phyloP scores from a whole-genome alignment of 2,888 invertebrate species.

The Eilema griseolum region DNA sequence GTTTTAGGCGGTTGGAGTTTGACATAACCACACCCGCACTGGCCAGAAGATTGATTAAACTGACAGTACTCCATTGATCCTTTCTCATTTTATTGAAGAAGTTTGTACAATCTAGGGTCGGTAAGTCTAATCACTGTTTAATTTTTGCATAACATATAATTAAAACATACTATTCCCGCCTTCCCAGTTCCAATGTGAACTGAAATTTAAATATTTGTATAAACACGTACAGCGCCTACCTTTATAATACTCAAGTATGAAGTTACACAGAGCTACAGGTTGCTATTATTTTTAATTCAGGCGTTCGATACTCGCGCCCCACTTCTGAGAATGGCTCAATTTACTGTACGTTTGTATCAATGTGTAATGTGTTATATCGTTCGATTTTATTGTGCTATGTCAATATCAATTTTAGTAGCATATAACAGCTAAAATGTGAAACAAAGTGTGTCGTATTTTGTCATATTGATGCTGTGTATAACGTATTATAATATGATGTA shows the following conservation, averaged over 20 bases:
- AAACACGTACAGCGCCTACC: background rate
- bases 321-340: background rate
- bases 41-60: too few species aligned
- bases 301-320: slow-evolving; percentile 5
- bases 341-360: background rate
- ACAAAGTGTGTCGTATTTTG: background rate
- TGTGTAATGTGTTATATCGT: background rate
- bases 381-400: slow-evolving; percentile 1
- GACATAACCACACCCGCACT: too few species aligned
- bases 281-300: slow-evolving; percentile 22
- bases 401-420: background rate
- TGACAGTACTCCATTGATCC: too few species aligned
- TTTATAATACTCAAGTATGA: background rate
- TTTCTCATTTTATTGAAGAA: too few species aligned
- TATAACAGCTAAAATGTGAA: background rate
- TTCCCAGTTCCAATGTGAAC: background rate
- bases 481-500: background rate
- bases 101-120: too few species aligned
- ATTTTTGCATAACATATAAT: background rate
- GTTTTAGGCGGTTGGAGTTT: too few species aligned
- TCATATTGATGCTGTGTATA: background rate
- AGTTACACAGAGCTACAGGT: slow-evolving; percentile 7
- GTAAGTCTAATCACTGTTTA: too few species aligned
- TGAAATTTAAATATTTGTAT: background rate
- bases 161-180: background rate